Conservation (phyloP, 2,113 vertebrate genomes). For the Lepus americanus region DNA sequence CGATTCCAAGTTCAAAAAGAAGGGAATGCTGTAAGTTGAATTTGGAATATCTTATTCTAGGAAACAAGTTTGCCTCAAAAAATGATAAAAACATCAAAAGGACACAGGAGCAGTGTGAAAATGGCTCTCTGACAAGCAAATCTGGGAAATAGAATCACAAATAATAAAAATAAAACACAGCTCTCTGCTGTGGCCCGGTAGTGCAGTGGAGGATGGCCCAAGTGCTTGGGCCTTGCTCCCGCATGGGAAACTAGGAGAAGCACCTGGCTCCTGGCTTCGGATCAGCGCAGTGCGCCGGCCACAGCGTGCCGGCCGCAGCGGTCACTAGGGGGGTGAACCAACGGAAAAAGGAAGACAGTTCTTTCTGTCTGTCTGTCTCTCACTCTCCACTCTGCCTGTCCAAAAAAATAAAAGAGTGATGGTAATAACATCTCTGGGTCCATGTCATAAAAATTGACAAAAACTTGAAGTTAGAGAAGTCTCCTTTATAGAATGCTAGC, state of each 20-base stretch:
- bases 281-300: too few species aligned
- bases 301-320: too few species aligned
- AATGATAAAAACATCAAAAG: not conserved
- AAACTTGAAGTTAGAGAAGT: not conserved
- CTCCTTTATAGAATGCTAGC: slow-evolving; percentile 19
- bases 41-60: not conserved
- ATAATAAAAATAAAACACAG: slow-evolving; percentile 13
- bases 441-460: not conserved
- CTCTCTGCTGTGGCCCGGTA: not conserved
- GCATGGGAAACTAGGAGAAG: too few species aligned
- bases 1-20: not conserved
- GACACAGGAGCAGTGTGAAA: not conserved
- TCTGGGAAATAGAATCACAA: not conserved
- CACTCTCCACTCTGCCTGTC: too few species aligned
- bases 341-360: too few species aligned
- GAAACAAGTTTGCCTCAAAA: slow-evolving; percentile 19
- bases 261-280: too few species aligned
- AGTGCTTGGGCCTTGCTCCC: too few species aligned
- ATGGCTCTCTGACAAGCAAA: not conserved
- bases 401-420: not conserved
- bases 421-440: not conserved
- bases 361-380: too few species aligned
- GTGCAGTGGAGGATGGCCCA: too few species aligned
- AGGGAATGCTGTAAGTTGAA: not conserved
- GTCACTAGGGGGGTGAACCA: too few species aligned